Percentiles rank a stretch among this genome's conserved stretches.
These are phyloP conservation scores for Amphiprion clarkii DNA, from an alignment of 2,797 vertebrate species.

Conservation along the genomic window DNA sequence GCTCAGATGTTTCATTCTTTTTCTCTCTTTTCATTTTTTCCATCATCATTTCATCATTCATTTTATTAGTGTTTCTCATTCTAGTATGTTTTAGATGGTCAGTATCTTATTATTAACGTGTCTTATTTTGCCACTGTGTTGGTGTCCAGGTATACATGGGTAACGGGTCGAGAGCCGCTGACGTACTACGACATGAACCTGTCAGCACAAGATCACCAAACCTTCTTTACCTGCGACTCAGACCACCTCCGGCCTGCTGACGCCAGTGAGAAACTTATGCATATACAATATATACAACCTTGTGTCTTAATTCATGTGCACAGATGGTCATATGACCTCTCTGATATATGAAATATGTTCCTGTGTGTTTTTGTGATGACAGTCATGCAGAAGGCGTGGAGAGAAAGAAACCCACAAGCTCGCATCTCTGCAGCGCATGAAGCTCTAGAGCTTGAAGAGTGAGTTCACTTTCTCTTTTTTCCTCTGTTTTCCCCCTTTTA, in stretches of 20 bases:
- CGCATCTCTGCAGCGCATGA: conserved; percentile 97
- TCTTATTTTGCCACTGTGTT: not conserved
- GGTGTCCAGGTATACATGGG: conserved; percentile 92
- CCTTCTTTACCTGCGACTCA: conserved; percentile 96
- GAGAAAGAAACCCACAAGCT: conserved; percentile 98
- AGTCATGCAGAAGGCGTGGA: conserved; percentile 99
- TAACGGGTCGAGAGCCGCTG: conserved; percentile 95
- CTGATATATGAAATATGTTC: conserved; percentile 3
- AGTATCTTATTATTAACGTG: not conserved
- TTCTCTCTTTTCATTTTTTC: not conserved
- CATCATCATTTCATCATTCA: no score
- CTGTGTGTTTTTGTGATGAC: conserved; percentile 64
- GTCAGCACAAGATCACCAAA: conserved; percentile 96
- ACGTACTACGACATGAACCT: conserved; percentile 98
- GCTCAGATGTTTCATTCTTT: not conserved
- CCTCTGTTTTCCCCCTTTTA: not conserved
- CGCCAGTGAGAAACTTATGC: conserved; percentile 88
- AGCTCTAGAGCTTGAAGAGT: conserved; percentile 98
- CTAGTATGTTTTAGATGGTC: not conserved
- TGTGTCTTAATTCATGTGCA: not conserved
- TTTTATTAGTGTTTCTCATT: not conserved
- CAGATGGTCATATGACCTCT: not conserved
- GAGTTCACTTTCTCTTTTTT: conserved; percentile 72
- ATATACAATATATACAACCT: no score
- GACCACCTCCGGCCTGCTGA: conserved; percentile 97